Base-by-base conservation (phyloP, 2,113 vertebrate species). In the Petrocephalus microphthalmus region DNA sequence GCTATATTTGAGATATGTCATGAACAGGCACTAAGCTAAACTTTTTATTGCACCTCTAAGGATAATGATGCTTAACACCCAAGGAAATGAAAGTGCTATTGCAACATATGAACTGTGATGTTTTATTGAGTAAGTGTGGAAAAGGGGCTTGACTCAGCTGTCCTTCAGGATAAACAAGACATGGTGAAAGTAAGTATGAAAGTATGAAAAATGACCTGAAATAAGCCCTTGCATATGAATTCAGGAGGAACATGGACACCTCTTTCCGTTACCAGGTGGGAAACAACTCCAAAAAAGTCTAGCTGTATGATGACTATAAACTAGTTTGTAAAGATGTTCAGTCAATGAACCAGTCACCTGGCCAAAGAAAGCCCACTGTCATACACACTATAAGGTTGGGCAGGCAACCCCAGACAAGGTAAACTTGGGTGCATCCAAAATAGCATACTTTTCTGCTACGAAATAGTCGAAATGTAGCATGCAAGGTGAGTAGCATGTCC, bases 31-130 rank as follows among this genome's bases (percentile, higher is more conserved):
- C 82, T 57, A 83, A 88, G 29, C 87, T 52, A 19, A 85, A 60
- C 49, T 8, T 49, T 88, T 57, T 82, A 82, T 22, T 67, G 82
- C 57, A 51, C 64, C 84, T 74, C 56, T 54, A 71, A 47, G 42
- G 83, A 89, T 89, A 85, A 89, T 85, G 88, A 89, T 85, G 88
- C 88, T 71, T 89, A 67, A 47, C 83, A 37, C 57, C 78, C 11
- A 51, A 89, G n/a, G 88, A 85, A 87, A 87, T 33, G 57, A 74
- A 29, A 37, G 83, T 74, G 42, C 83, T 60, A 33, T 42, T 74
- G 25, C 51, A 29, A 71, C 51, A 13, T 67, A 64, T 74, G 47
- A 86, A 47, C 83, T 64, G 42, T 60, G 53, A 84, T 88, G 53
- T 54, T 53, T 84, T 47, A 83, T 52, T 53, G 49, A 51, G 52